Base-by-base conservation (phyloP, 1,140 invertebrate species). In the Acromyrmex echinatior region DNA sequence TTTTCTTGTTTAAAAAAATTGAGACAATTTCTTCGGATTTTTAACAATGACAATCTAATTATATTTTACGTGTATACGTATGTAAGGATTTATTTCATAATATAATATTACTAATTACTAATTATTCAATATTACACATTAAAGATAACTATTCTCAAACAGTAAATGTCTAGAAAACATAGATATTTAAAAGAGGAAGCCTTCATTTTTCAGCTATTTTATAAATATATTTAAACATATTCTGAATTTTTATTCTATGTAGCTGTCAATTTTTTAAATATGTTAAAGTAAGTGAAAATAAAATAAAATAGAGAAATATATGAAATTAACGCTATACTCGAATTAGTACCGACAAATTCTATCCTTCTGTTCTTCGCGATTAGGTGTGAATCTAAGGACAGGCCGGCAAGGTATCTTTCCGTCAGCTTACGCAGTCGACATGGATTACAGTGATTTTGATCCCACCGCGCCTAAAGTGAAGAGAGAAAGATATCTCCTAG, bases 381-480 rank as follows among this genome's bases (percentile, higher is more conserved):
- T 51, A 98, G 98, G 98, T 60, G 98, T 99, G 0, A 99, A 99
- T 96, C 95, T 99, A 68, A 96, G 99, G 88, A 99, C 98, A 0
- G 98, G 98, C 31, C 96, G 98, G 79, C 97, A 98, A 95, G 99
- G 99, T 14, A 99, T 99, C 73, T 99, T 99, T 94, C 99, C 99
- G 1, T 98, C 98, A 68, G 99, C 99, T 18, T 99, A 99, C 93
- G 98, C 98, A 7, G 99, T 99, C 3, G 99, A 99, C 93, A 97
- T 99, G 94, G 98, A 99, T 90, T 99, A 99, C 95, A 98, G 98
- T 92, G 98, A 99, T 90, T 99, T 99, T 92, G 98, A 99, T 96
- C 98, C 98, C 49, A 96, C 97, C 86, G 97, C 97, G 91, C 97
- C 98, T 87, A 97, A 98, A 96, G 97, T 98, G 28, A 97, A 98